These are phyloP conservation scores for Diuraphis noxia DNA, from an alignment of 1,140 invertebrate species.

Conservation along the genomic window DNA sequence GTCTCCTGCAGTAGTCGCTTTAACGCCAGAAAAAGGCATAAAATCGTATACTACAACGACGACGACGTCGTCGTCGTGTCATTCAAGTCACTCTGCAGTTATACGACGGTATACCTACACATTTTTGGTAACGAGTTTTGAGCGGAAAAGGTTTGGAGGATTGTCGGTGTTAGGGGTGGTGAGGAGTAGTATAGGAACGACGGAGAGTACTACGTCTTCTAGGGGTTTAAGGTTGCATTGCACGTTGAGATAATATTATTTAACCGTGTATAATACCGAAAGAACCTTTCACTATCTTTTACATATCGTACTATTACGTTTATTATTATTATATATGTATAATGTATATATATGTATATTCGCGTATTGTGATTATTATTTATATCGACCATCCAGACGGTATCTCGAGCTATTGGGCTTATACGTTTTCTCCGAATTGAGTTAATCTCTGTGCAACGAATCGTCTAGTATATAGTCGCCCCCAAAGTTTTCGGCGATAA, in stretches of 20 bases:
- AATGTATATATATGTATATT: not conserved
- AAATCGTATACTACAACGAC: not conserved
- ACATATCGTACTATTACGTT: not conserved
- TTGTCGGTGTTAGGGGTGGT: not conserved
- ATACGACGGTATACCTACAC: not conserved
- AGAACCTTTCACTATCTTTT: conserved; percentile 4
- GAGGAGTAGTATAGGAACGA: not conserved
- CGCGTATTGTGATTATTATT: not conserved
- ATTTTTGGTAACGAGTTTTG: not conserved
- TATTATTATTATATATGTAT: not conserved
- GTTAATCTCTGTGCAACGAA: not conserved
- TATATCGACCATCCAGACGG: not conserved
- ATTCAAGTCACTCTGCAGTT: not conserved
- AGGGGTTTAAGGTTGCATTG: no score
- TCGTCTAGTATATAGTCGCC: not conserved
- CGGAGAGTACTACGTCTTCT: not conserved
- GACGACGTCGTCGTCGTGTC: not conserved
- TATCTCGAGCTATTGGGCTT: not conserved
- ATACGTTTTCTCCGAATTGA: not conserved
- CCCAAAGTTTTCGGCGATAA: not conserved
- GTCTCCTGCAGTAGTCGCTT: not conserved
- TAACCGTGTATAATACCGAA: not conserved
- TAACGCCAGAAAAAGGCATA: not conserved
- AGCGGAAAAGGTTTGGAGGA: not conserved
- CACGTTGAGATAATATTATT: not conserved